These are phyloP conservation scores for Liasis olivaceus DNA, from an alignment of 2,797 vertebrate species.

Conservation along the genomic window DNA sequence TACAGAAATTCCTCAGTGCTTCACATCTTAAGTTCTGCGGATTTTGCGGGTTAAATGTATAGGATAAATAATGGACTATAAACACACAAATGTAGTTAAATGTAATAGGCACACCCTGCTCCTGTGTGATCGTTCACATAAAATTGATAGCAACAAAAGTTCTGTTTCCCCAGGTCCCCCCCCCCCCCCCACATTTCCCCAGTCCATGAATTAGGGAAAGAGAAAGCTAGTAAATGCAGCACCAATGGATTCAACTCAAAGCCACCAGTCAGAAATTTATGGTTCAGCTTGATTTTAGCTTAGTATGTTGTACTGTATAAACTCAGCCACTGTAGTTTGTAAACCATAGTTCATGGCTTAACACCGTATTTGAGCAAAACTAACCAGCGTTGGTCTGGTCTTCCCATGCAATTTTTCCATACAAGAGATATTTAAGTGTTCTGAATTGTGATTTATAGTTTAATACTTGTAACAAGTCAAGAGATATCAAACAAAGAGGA, in stretches of 20 bases:
- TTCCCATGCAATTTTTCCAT: not conserved
- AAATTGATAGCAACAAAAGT: not conserved
- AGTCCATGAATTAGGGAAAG: not conserved
- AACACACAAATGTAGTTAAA: not conserved
- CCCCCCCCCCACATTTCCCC: not conserved
- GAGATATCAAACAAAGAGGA: not conserved
- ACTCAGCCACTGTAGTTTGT: not conserved
- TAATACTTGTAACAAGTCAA: not conserved
- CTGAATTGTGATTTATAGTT: not conserved
- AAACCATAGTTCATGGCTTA: not conserved
- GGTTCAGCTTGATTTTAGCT: not conserved
- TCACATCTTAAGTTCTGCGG: not conserved
- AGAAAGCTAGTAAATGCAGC: not conserved
- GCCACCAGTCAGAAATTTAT: not conserved
- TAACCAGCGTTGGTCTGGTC: not conserved
- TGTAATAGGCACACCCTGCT: not conserved
- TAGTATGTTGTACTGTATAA: not conserved
- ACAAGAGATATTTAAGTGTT: not conserved
- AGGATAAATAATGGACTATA: not conserved
- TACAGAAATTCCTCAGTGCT: not conserved
- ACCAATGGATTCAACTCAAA: not conserved
- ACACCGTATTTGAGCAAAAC: not conserved
- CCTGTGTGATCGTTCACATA: not conserved
- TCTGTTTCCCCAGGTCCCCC: not conserved
- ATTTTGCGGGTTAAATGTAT: not conserved